Evolutionary conservation across 2,113 vertebrate species (phyloP).

Genomic region (Cygnus atratus): DNA sequence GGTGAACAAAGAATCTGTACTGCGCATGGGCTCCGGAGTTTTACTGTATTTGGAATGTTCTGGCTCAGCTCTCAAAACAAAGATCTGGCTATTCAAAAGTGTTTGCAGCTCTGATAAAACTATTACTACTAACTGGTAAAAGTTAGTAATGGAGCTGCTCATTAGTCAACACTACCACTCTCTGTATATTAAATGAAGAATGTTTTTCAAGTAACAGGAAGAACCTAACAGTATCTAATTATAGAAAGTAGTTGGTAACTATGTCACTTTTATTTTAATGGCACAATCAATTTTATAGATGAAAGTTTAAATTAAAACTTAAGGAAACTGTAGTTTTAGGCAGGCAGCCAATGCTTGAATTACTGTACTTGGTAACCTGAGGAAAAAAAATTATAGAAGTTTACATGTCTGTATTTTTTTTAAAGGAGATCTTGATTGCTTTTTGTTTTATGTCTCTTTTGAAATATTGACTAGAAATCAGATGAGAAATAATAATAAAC

Average conservation of each 20-base stretch:
- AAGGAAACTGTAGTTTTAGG: constrained; percentile 65
- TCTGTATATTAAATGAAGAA: constrained; percentile 64
- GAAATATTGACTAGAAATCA: constrained; percentile 15
- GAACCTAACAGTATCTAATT: constrained; percentile 72
- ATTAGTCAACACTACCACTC: constrained; percentile 66
- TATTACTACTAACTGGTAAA: constrained; percentile 63
- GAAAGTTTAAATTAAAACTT: constrained; percentile 73
- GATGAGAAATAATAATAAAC: constrained; percentile 37
- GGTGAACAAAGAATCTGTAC: constrained; percentile 32
- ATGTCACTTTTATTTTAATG: constrained; percentile 71
- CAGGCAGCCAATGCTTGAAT: constrained; percentile 64
- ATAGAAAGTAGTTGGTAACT: constrained; percentile 57
- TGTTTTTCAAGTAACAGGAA: constrained; percentile 73
- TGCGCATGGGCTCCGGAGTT: background rate
- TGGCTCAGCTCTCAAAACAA: constrained; percentile 44
- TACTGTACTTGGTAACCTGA: constrained; percentile 38
- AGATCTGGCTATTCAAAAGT: constrained; percentile 61
- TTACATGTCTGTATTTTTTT: constrained; percentile 30
- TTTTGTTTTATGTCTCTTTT: constrained; percentile 42
- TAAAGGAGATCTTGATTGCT: constrained; percentile 30
- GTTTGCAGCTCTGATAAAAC: constrained; percentile 64
- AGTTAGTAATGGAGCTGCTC: constrained; percentile 65
- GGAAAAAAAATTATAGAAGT: constrained; percentile 12
- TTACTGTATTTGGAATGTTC: constrained; percentile 17
- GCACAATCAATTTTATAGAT: constrained; percentile 72